Evolutionary conservation across 2,797 vertebrate genomes (phyloP).

Genomic region (Trichosurus vulpecula): DNA sequence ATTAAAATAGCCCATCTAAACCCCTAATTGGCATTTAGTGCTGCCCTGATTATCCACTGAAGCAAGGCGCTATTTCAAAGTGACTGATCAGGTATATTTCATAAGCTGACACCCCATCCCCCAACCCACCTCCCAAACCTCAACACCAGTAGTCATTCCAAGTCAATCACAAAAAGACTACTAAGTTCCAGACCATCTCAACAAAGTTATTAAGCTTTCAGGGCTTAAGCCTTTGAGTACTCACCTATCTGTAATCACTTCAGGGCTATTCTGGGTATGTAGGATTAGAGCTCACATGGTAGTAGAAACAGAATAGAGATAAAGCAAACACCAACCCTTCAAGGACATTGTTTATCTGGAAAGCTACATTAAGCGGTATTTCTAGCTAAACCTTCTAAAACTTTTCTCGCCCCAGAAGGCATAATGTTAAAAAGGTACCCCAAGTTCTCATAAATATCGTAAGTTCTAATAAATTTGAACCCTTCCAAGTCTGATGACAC

Average conservation of each 20-base stretch:
- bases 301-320: too few species aligned
- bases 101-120: not conserved
- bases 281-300: too few species aligned
- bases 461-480: not conserved
- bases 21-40: not conserved
- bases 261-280: too few species aligned
- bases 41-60: not conserved
- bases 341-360: too few species aligned
- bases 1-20: not conserved
- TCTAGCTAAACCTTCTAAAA: too few species aligned
- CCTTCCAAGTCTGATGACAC: not conserved
- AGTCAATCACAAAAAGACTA: not conserved
- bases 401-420: not conserved
- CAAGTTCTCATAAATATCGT: not conserved
- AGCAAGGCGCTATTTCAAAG: not conserved
- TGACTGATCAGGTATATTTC: not conserved
- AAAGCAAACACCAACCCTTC: too few species aligned
- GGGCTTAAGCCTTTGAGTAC: not conserved
- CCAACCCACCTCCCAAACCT: not conserved
- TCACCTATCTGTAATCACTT: not conserved
- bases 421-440: not conserved
- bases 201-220: not conserved
- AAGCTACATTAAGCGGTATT: too few species aligned
- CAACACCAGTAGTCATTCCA: not conserved
- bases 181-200: not conserved